A percentile compares a stretch with the other conserved stretches of the same genome.
Evolutionary conservation across 2,113 vertebrate genomes (phyloP).

Genomic region (Delphinus delphis): DNA sequence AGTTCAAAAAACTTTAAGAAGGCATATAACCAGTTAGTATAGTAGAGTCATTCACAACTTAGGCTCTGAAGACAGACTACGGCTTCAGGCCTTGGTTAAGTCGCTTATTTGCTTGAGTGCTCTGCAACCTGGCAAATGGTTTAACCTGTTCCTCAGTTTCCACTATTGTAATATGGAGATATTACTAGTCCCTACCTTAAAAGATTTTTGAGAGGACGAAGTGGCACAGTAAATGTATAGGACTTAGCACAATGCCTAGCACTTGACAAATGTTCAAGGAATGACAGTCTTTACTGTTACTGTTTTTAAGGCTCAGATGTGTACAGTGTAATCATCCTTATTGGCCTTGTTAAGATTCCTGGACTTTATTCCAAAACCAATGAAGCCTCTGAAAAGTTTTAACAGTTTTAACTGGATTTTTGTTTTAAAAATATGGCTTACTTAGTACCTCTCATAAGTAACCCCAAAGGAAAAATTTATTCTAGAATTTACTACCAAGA

Average conservation of each 20-base stretch:
- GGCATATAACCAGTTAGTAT: not conserved
- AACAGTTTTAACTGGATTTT: not conserved
- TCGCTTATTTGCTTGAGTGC: not conserved
- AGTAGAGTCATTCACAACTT: not conserved
- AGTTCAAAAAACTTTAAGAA: not conserved
- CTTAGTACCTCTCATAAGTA: not conserved
- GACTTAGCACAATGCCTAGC: not conserved
- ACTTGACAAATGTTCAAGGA: not conserved
- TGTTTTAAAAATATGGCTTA: conserved; percentile 3
- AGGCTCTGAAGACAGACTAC: not conserved
- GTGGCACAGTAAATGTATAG: not conserved
- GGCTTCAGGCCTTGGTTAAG: not conserved
- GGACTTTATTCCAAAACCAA: conserved; percentile 29
- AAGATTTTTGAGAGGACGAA: not conserved
- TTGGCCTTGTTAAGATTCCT: not conserved
- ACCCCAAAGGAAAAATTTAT: conserved; percentile 6
- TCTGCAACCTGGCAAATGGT: not conserved
- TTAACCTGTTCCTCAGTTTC: not conserved
- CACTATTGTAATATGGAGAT: not conserved
- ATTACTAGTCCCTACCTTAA: not conserved
- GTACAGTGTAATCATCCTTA: not conserved
- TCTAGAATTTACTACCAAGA: not conserved
- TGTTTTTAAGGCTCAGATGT: not conserved
- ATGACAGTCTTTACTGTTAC: not conserved
- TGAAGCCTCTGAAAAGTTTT: conserved; percentile 1